Evolutionary conservation across 2,797 vertebrate genomes (phyloP).

Genomic region (Crenichthys baileyi): DNA sequence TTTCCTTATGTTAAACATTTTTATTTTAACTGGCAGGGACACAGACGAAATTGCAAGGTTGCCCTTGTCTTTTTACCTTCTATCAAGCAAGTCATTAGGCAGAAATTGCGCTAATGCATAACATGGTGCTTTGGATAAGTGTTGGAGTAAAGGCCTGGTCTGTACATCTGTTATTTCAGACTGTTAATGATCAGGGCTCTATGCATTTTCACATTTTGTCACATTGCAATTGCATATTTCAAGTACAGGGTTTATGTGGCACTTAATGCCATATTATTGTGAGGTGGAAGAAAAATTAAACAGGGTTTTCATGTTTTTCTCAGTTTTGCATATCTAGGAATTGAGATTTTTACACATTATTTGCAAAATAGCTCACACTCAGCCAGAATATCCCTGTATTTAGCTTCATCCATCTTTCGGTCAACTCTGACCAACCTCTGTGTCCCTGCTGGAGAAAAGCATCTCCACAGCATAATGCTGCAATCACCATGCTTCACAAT

Average conservation of each 20-base stretch:
- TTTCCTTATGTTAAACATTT: slow-evolving; percentile 1
- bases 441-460: too few species aligned
- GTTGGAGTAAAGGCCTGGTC: neutral
- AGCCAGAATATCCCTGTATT: too few species aligned
- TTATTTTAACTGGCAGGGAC: neutral
- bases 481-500: too few species aligned
- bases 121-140: neutral
- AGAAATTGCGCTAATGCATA: neutral
- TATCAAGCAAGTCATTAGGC: neutral
- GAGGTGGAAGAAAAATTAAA: too few species aligned
- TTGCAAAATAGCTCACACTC: too few species aligned
- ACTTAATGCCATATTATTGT: too few species aligned
- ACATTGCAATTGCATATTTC: neutral
- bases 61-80: neutral
- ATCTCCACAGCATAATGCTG: too few species aligned
- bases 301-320: too few species aligned
- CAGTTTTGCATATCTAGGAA: too few species aligned
- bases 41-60: neutral
- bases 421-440: too few species aligned
- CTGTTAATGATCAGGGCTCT: neutral
- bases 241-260: neutral
- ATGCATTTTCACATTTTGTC: neutral
- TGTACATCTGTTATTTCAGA: neutral
- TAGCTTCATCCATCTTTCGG: too few species aligned
- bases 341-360: too few species aligned